phyloP scores from a whole-genome alignment of 2,888 invertebrate genomes.

The Cristatella mucedo region DNA sequence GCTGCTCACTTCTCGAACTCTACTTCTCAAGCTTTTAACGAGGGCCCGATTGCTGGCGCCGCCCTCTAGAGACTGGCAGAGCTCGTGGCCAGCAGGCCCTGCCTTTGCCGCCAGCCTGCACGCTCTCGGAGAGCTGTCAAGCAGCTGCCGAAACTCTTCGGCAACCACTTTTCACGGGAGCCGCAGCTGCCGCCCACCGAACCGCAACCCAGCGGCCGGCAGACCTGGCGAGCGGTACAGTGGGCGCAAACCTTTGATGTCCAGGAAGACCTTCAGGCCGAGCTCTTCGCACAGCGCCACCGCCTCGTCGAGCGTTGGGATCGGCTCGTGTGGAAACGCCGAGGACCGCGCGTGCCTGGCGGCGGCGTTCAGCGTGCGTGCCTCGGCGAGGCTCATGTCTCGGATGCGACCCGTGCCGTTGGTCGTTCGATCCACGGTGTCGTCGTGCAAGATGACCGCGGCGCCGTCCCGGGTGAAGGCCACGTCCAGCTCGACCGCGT shows the following conservation, averaged over 20 bases:
- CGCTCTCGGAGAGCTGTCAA: no score
- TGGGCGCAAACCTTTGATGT: slow-evolving; percentile 67
- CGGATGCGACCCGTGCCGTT: slow-evolving; percentile 44
- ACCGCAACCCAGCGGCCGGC: no score
- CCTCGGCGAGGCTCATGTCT: slow-evolving; percentile 48
- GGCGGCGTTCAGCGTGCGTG: slow-evolving; percentile 51
- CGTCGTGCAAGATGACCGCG: slow-evolving; percentile 62
- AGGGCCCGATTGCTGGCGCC: no score
- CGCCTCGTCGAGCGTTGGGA: slow-evolving; percentile 56
- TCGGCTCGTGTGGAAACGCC: slow-evolving; percentile 44
- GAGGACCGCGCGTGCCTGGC: slow-evolving; percentile 35
- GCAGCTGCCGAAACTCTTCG: no score
- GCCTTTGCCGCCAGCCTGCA: no score
- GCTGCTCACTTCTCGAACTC: no score
- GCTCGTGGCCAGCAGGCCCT: no score
- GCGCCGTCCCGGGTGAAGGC: slow-evolving; percentile 55
- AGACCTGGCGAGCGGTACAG: no score
- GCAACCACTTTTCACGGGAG: no score
- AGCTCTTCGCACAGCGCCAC: slow-evolving; percentile 50
- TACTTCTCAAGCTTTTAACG: no score
- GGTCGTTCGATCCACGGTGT: slow-evolving; percentile 51
- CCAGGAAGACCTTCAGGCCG: slow-evolving; percentile 59
- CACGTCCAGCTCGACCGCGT: slow-evolving; percentile 61
- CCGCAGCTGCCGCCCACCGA: no score
- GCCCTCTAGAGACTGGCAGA: no score